Evolutionary conservation across 2,113 vertebrate genomes (phyloP).

Genomic region (Centropristis striata): DNA sequence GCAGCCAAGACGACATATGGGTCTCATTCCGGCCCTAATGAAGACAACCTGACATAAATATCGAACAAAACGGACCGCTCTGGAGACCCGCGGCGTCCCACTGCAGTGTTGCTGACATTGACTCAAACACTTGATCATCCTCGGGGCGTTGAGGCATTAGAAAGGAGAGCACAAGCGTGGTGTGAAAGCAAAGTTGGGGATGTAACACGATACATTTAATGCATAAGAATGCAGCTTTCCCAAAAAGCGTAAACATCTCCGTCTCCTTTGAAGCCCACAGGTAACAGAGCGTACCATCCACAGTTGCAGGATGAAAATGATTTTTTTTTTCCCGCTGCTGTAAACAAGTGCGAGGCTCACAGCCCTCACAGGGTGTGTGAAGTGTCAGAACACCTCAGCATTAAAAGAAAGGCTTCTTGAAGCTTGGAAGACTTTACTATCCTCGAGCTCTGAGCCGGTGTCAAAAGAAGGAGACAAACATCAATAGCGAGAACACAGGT

Average conservation of each 20-base stretch:
- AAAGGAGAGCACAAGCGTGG: slow-evolving; percentile 2
- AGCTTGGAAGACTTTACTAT: slow-evolving; percentile 30
- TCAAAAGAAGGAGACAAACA: slow-evolving; percentile 52
- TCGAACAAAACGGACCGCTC: slow-evolving; percentile 67
- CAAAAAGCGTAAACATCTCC: slow-evolving; percentile 49
- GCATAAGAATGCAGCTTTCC: slow-evolving; percentile 36
- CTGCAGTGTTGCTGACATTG: slow-evolving; percentile 44
- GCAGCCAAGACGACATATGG: slow-evolving; percentile 78
- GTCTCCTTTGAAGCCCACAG: slow-evolving; percentile 63
- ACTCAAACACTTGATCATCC: slow-evolving; percentile 65
- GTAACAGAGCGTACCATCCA: slow-evolving; percentile 39
- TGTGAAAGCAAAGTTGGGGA: slow-evolving; percentile 5
- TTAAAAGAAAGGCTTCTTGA: slow-evolving; percentile 38
- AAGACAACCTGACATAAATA: slow-evolving; percentile 79
- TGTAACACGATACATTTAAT: slow-evolving; percentile 36
- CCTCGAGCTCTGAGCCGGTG: slow-evolving; percentile 22
- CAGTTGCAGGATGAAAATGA: slow-evolving; percentile 44
- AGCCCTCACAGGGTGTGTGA: slow-evolving; percentile 31
- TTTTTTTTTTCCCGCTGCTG: slow-evolving; percentile 27
- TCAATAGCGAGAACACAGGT: slow-evolving; percentile 21
- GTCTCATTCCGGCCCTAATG: slow-evolving; percentile 75
- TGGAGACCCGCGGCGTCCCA: slow-evolving; percentile 31
- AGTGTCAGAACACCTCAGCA: slow-evolving; percentile 44
- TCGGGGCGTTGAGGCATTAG: slow-evolving; percentile 17
- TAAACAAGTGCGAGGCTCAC: slow-evolving; percentile 60